Evolutionary conservation across 2,113 vertebrate species (phyloP).

Genomic region (Oophaga pumilio): DNA sequence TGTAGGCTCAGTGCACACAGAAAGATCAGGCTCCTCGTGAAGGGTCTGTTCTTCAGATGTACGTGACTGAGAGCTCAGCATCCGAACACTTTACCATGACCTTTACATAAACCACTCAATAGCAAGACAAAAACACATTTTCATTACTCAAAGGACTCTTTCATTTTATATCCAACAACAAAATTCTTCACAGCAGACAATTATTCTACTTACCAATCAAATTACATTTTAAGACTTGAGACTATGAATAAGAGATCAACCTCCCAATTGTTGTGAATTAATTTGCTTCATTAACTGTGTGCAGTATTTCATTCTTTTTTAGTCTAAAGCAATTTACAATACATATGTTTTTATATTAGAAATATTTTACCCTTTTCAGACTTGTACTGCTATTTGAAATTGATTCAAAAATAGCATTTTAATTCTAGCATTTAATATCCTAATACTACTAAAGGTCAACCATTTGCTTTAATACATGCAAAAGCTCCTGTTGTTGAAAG

Average conservation of each 20-base stretch:
- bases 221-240: background rate
- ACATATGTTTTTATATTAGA: no score
- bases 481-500: no score
- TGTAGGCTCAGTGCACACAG: background rate
- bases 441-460: no score
- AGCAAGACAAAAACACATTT: slow-evolving; percentile 9
- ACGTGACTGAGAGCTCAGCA: slow-evolving; percentile 25
- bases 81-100: slow-evolving; percentile 26
- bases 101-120: slow-evolving; percentile 38
- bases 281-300: background rate
- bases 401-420: no score
- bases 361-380: no score
- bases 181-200: background rate
- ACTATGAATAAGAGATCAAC: background rate
- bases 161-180: slow-evolving; percentile 11
- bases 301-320: background rate
- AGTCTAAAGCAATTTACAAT: background rate
- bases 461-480: no score
- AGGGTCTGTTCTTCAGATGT: background rate
- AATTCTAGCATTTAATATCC: no score
- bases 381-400: no score
- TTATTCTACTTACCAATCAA: background rate
- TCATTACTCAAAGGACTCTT: slow-evolving; percentile 30
- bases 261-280: background rate
- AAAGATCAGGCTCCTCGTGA: slow-evolving; percentile 17